These are phyloP conservation scores for Illadopsis cleaveri DNA, from an alignment of 2,113 vertebrate genomes.

Conservation along the genomic window DNA sequence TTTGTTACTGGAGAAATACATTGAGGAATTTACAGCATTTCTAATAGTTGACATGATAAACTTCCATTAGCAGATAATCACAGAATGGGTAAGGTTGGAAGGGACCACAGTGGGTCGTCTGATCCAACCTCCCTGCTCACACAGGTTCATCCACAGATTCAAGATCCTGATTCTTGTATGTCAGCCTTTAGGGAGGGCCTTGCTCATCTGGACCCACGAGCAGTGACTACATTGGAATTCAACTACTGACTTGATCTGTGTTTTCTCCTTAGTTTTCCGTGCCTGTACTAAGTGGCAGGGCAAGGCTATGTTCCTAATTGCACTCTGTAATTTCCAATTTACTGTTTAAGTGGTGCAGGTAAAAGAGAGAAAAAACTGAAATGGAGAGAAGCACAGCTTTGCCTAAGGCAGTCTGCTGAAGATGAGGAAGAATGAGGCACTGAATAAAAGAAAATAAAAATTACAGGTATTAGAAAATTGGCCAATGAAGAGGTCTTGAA, in stretches of 20 bases:
- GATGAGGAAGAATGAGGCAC: background rate
- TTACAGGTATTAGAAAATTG: slow-evolving; percentile 16
- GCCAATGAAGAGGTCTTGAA: slow-evolving; percentile 1
- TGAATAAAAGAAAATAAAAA: slow-evolving; percentile 25
- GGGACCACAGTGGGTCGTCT: background rate
- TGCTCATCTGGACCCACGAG: background rate
- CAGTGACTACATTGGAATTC: background rate
- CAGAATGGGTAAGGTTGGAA: background rate
- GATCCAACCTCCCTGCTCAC: background rate
- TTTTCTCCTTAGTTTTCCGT: background rate
- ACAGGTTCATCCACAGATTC: background rate
- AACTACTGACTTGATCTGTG: background rate
- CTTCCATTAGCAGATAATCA: background rate
- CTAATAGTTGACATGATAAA: background rate
- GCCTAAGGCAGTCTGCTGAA: background rate
- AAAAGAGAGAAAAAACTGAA: background rate
- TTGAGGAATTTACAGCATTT: background rate
- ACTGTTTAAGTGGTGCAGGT: background rate
- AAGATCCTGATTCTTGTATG: background rate
- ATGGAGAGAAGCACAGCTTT: background rate
- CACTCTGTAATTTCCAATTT: background rate
- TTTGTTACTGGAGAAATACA: background rate
- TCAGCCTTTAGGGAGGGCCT: background rate
- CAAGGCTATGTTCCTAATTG: background rate
- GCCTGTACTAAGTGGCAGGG: background rate